phyloP scores from a whole-genome alignment of 2,113 vertebrate species.

The Urocitellus parryii region DNA sequence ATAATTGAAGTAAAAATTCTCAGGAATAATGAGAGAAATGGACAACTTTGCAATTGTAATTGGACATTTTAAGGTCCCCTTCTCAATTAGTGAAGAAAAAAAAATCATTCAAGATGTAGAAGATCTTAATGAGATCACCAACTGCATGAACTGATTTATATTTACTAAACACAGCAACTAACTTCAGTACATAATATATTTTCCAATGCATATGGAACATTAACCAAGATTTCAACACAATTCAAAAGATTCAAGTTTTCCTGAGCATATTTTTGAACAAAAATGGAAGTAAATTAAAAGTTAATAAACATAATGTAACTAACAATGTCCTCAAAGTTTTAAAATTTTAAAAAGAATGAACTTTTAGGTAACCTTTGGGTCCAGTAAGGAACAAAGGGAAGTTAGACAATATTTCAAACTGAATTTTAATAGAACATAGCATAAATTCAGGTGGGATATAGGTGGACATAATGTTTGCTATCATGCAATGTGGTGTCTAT shows the following conservation, averaged over 20 bases:
- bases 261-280: background rate
- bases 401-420: constrained; percentile 4
- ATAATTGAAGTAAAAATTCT: background rate
- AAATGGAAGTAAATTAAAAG: constrained; percentile 26
- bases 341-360: background rate
- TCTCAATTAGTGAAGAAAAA: background rate
- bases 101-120: background rate
- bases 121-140: background rate
- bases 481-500: no score
- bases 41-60: background rate
- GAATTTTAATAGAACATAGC: constrained; percentile 31
- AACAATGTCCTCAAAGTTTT: background rate
- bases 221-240: background rate
- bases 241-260: background rate
- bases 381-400: background rate
- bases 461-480: no score
- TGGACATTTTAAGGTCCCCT: background rate
- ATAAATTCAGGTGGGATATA: background rate
- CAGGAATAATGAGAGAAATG: background rate
- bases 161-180: background rate
- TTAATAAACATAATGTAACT: background rate
- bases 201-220: background rate
- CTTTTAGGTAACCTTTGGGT: background rate
- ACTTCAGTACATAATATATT: background rate
- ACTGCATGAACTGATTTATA: background rate